Evolutionary conservation across 23 tunicate species (phyloP).

Genomic region (Phallusia fumigata): DNA sequence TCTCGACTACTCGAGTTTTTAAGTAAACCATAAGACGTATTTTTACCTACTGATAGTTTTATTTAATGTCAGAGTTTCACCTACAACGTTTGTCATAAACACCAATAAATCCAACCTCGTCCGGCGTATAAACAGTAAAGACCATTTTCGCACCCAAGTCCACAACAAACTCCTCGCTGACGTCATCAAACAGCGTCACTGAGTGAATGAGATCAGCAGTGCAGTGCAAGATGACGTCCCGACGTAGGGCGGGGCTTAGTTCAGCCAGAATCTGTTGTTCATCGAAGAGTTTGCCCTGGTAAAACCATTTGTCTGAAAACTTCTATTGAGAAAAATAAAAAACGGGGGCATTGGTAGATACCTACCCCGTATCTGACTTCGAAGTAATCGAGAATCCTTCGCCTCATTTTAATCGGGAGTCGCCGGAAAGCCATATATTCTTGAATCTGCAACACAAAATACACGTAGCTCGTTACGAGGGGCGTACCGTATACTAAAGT

Average conservation of each 20-base stretch:
- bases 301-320: neutral
- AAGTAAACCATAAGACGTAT: too few relatives aligned
- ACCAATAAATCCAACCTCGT: slow-evolving; percentile 32
- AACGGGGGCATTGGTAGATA: neutral
- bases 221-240: slow-evolving; percentile 67
- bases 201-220: slow-evolving; percentile 76
- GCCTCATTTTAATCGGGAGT: slow-evolving; percentile 32
- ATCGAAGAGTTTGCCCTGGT: slow-evolving; percentile 85
- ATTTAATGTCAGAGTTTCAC: too few relatives aligned
- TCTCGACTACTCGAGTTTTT: too few relatives aligned
- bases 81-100: neutral
- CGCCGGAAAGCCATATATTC: slow-evolving; percentile 65
- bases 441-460: slow-evolving; percentile 32
- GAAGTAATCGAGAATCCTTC: slow-evolving; percentile 56
- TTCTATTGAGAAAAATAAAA: too few relatives aligned
- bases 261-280: slow-evolving; percentile 74
- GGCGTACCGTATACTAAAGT: too few relatives aligned
- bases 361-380: slow-evolving; percentile 56
- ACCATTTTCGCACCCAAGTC: slow-evolving; percentile 50
- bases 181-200: slow-evolving; percentile 81
- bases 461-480: too few relatives aligned
- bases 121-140: slow-evolving; percentile 55
- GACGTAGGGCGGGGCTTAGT: slow-evolving; percentile 69
- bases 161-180: slow-evolving; percentile 76
- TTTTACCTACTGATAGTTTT: too few relatives aligned